These are phyloP conservation scores for Apantesis nais DNA, from an alignment of 2,888 invertebrate genomes.

Conservation along the genomic window DNA sequence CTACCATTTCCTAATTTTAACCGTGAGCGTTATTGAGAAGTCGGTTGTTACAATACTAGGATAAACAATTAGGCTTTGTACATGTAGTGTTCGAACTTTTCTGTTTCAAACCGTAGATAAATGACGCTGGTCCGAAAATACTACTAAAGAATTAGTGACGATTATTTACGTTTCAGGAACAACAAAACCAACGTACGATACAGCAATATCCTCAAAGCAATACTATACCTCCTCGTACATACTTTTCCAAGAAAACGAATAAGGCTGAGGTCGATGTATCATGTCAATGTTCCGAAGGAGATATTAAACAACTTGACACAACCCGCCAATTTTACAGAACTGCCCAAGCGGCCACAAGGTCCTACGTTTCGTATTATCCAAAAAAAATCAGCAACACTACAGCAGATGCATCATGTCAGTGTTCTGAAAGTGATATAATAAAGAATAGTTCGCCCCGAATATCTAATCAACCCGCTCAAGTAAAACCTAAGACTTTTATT, in stretches of 20 bases:
- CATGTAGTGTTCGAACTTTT: no score
- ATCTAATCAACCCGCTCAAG: neutral
- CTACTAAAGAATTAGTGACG: neutral
- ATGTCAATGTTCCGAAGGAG: neutral
- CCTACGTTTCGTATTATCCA: neutral
- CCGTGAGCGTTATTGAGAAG: no score
- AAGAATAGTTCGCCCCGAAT: no score
- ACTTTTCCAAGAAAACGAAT: neutral
- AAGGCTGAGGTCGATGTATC: neutral
- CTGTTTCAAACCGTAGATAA: no score
- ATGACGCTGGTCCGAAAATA: no score
- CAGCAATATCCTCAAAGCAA: neutral
- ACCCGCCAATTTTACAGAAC: neutral
- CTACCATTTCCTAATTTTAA: no score
- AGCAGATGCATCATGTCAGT: slow-evolving; percentile 6
- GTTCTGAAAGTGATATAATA: neutral
- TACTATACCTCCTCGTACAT: neutral
- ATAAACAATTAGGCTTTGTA: no score
- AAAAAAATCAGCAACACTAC: neutral
- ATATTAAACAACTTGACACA: neutral
- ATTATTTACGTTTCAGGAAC: slow-evolving; percentile 1
- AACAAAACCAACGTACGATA: neutral
- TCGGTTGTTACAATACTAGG: no score
- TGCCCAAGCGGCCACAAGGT: neutral
- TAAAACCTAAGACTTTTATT: neutral